A percentile compares a stretch with the other conserved stretches of the same genome.
Evolutionary conservation across 2,888 invertebrate genomes (phyloP).

Genomic region (Brachyptera putata): DNA sequence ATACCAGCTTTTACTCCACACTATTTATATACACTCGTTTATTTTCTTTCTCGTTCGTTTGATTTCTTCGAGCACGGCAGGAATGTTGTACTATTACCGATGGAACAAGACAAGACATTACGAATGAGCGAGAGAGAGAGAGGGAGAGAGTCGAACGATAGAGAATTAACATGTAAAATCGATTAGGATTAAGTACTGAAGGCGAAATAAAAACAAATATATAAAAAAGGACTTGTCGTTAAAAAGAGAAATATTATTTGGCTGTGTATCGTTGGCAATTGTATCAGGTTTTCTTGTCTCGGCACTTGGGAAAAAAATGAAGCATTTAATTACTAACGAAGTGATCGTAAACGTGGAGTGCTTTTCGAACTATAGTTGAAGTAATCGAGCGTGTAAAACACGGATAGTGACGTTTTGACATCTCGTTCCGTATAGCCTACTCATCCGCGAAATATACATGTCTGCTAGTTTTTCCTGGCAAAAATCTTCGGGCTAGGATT

Average conservation of each 20-base stretch:
- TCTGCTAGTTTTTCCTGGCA: no score
- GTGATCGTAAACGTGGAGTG: neutral
- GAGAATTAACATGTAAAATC: constrained; percentile 26
- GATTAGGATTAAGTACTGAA: constrained; percentile 21
- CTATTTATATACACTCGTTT: constrained; percentile 11
- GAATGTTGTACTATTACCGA: constrained; percentile 21
- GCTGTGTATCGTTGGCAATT: neutral
- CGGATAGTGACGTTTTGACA: neutral
- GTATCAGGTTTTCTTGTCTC: neutral
- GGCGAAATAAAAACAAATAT: no score
- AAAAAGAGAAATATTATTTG: neutral
- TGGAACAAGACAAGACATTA: constrained; percentile 12
- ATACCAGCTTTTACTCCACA: neutral
- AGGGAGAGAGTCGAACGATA: neutral
- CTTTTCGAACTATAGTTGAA: neutral
- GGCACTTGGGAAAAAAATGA: neutral
- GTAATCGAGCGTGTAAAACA: constrained; percentile 1
- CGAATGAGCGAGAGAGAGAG: neutral
- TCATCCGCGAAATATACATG: neutral
- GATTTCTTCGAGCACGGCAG: neutral
- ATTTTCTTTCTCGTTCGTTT: constrained; percentile 10
- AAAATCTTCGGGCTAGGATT: no score
- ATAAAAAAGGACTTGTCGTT: no score
- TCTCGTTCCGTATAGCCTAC: neutral
- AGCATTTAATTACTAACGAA: constrained; percentile 1